Percentiles rank a stretch among this genome's conserved stretches.
Evolutionary conservation across 2,113 vertebrate species (phyloP).

Genomic region (Athene cunicularia): DNA sequence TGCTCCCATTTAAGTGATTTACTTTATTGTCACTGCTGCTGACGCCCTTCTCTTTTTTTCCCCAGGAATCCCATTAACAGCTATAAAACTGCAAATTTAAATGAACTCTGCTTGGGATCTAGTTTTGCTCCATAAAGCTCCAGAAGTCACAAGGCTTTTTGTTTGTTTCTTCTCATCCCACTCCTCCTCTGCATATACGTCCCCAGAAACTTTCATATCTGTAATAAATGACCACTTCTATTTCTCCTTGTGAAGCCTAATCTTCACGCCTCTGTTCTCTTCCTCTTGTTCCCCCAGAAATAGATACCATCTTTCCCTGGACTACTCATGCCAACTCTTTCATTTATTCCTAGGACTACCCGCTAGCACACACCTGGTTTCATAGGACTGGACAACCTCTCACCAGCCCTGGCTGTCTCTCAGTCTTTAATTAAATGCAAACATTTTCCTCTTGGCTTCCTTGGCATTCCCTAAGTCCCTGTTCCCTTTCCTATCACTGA

Average conservation of each 20-base stretch:
- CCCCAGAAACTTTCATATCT: neutral
- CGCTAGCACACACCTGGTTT: neutral
- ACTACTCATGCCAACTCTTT: neutral
- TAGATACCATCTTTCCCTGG: neutral
- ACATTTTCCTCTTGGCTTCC: neutral
- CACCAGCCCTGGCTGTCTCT: neutral
- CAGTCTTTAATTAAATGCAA: neutral
- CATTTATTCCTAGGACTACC: neutral
- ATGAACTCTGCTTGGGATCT: neutral
- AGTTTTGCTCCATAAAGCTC: neutral
- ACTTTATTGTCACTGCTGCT: neutral
- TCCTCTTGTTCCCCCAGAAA: neutral
- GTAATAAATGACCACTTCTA: neutral
- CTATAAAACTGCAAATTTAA: constrained; percentile 37
- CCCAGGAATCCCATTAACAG: neutral
- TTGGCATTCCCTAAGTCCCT: neutral
- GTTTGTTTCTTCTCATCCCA: neutral
- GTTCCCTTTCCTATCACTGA: neutral
- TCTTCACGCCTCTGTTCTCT: neutral
- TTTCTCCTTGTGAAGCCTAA: neutral
- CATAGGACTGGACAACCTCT: neutral
- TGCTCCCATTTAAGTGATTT: constrained; percentile 33
- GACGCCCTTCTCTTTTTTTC: neutral
- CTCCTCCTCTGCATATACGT: neutral
- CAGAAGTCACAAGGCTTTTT: neutral